Conservation (phyloP, 2,888 invertebrate species). For the Morpho deidamia region DNA sequence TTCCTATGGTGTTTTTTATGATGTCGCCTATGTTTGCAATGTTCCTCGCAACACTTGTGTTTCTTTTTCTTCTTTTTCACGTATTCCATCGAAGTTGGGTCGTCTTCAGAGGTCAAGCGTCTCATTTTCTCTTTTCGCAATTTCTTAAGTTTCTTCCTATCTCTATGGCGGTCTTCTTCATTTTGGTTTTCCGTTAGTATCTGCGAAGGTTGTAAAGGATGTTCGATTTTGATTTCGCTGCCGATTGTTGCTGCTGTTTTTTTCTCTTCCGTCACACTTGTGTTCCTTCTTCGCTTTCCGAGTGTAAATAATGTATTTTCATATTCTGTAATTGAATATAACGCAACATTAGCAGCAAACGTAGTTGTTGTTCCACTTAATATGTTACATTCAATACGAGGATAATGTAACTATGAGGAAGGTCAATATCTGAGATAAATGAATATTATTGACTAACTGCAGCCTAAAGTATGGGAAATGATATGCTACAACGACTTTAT, state of each 20-base stretch:
- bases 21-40: conserved; percentile 84
- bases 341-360: background rate
- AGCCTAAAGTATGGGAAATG: too few relatives aligned
- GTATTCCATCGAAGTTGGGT: conserved; percentile 54
- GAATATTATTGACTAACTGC: too few relatives aligned
- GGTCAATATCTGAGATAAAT: too few relatives aligned
- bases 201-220: conserved; percentile 25
- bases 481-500: too few relatives aligned
- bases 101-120: conserved; percentile 60
- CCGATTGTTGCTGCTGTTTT: conserved; percentile 39
- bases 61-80: conserved; percentile 83
- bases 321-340: conserved; percentile 78
- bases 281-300: conserved; percentile 86
- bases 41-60: conserved; percentile 83
- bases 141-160: conserved; percentile 83
- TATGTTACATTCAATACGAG: too few relatives aligned
- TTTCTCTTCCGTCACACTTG: conserved; percentile 79
- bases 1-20: conserved; percentile 89
- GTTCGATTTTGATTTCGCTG: conserved; percentile 38
- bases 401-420: too few relatives aligned
- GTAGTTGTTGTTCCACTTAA: too few relatives aligned
- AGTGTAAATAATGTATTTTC: conserved; percentile 88
- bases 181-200: conserved; percentile 30
- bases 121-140: conserved; percentile 81
- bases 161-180: conserved; percentile 73